Conservation (phyloP, 2,888 invertebrate genomes). For the Chrysodeixis includens region DNA sequence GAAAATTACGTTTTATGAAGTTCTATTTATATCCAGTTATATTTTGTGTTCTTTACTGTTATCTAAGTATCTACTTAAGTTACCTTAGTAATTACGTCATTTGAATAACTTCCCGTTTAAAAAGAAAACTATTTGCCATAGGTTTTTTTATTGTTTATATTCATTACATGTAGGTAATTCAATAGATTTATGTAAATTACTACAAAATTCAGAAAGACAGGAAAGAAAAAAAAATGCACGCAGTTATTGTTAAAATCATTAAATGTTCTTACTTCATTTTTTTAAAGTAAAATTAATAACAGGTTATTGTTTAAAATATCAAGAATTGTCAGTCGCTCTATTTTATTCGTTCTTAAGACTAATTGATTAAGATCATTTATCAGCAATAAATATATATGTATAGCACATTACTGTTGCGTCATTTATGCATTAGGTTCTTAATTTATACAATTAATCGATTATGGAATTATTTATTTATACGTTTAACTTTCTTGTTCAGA, state of each 20-base stretch:
- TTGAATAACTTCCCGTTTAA: not conserved
- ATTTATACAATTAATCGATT: not conserved
- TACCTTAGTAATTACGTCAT: not conserved
- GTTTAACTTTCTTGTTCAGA: too few relatives aligned
- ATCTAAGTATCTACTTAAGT: conserved; percentile 7
- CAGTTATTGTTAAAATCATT: too few relatives aligned
- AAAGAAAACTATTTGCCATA: not conserved
- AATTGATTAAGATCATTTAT: not conserved
- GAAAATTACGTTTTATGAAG: conserved; percentile 68
- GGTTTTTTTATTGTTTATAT: not conserved
- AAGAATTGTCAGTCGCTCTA: not conserved
- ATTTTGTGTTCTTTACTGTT: conserved; percentile 38
- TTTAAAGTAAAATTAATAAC: too few relatives aligned
- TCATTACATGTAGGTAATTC: not conserved
- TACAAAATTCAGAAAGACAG: too few relatives aligned
- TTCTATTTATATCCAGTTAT: conserved; percentile 55
- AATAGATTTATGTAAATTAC: too few relatives aligned
- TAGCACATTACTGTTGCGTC: not conserved
- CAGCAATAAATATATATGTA: not conserved
- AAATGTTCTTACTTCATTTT: too few relatives aligned
- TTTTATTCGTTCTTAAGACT: not conserved
- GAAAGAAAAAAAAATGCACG: too few relatives aligned
- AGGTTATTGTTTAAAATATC: not conserved
- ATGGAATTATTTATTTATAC: too few relatives aligned
- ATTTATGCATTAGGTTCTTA: not conserved